Percentiles rank a stretch among this genome's conserved stretches.
These are phyloP conservation scores for Gadus macrocephalus DNA, from an alignment of 2,113 vertebrate genomes.

Conservation along the genomic window DNA sequence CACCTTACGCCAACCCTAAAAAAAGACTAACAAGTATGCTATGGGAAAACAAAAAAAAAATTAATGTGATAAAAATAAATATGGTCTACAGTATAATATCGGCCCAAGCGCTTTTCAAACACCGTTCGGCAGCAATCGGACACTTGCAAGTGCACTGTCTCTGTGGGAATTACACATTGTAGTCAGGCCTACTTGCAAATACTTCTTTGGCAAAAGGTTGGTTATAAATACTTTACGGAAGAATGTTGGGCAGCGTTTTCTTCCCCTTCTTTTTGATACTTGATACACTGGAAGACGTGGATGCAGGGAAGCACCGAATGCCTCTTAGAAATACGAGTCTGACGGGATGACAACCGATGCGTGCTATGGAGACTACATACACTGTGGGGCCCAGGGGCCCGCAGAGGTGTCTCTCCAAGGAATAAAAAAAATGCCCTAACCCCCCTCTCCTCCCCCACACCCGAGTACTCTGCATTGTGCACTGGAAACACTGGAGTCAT, in stretches of 20 bases:
- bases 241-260: constrained; percentile 8
- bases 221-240: neutral
- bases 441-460: too few relatives aligned
- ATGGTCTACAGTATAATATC: neutral
- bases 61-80: neutral
- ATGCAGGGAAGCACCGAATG: constrained; percentile 32
- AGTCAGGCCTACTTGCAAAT: neutral
- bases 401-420: too few relatives aligned
- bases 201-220: neutral
- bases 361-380: too few relatives aligned
- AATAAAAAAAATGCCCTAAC: too few relatives aligned
- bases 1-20: constrained; percentile 3
- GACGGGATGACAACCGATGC: neutral
- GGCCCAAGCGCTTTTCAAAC: neutral
- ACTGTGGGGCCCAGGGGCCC: too few relatives aligned
- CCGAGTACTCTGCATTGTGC: too few relatives aligned
- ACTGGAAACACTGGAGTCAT: neutral
- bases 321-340: constrained; percentile 35
- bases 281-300: constrained; percentile 25
- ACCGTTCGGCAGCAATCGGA: neutral
- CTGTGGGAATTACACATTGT: constrained; percentile 21
- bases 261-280: constrained; percentile 23
- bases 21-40: neutral
- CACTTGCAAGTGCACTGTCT: neutral
- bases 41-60: neutral